Base-by-base conservation (phyloP, 2,888 invertebrate genomes). In the Acrobasis suavella region DNA sequence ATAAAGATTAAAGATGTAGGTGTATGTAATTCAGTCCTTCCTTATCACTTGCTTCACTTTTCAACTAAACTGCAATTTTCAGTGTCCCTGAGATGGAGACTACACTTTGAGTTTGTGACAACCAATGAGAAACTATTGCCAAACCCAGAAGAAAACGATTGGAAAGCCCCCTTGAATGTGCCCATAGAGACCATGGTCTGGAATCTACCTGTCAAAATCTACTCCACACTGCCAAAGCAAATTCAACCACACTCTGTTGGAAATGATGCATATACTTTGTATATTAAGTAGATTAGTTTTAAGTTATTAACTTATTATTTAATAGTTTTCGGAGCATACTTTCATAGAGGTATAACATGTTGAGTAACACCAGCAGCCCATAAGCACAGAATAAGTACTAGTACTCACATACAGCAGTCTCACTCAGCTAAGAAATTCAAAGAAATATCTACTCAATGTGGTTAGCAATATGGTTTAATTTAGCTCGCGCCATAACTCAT, bases 161-260 rank as follows among this genome's bases (percentile, higher is more conserved):
- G 98, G 96, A 96, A 95, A 75, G 98, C 97, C 0, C 98, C 98
- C 0, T 91, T 95, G 2, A 95, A 95, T 69, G 93, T 98, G 39
- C 95, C 97, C 12, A 98, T 99, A 64, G 99, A 99, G 89, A 99
- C 99, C 0, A 98, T 99, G 98, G 96, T 98, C 14, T 99, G 99
- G 99, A 98, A 99, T 89, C 93, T 99, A 62, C 98, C 99, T 0
- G 96, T 99, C 62, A 97, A 97, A 78, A 95, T 99, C 65, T 98
- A 97, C 87, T 97, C 99, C 0, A 97, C 98, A 8, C 95, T 97
- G 69, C 98, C 98, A 0, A 93, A 95, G 69, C 96, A 96, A 81
- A 96, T 96, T 22, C 95, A 95, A 55, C 95, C 96, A 74, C 95
- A 95, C 73, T 87, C 92, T 65, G 80, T 87, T 15, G 89, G 86